Evolutionary conservation across 2,888 invertebrate genomes (phyloP).

Genomic region (Phalangium opilio): DNA sequence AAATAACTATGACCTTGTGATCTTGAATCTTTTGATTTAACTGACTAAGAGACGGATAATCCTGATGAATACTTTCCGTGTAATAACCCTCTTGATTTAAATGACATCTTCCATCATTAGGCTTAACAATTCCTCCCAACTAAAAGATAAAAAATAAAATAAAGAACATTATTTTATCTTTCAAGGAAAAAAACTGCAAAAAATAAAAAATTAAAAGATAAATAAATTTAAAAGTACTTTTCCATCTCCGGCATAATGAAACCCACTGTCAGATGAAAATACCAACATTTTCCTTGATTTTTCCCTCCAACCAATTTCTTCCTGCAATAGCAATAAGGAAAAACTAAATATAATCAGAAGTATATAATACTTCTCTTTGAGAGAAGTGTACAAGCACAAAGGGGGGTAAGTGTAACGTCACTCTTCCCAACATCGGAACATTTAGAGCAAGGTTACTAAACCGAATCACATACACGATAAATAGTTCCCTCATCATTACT

Average conservation of each 20-base stretch:
- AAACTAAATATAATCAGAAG: too few relatives aligned
- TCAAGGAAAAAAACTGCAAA: neutral
- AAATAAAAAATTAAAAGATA: neutral
- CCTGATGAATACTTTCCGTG: constrained; percentile 67
- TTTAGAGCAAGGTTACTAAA: too few relatives aligned
- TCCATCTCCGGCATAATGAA: constrained; percentile 2
- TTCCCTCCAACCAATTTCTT: constrained; percentile 86
- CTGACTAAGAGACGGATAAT: constrained; percentile 67
- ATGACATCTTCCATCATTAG: constrained; percentile 84
- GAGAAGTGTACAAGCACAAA: too few relatives aligned
- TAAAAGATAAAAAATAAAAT: constrained; percentile 26
- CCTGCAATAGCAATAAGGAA: constrained; percentile 28
- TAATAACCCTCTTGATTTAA: constrained; percentile 53
- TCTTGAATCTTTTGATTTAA: constrained; percentile 52
- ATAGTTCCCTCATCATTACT: too few relatives aligned
- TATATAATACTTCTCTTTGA: too few relatives aligned
- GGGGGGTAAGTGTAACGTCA: too few relatives aligned
- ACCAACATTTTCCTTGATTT: constrained; percentile 82
- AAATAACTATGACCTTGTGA: constrained; percentile 90
- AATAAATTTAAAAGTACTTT: neutral
- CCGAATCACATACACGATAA: too few relatives aligned
- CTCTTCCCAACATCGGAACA: too few relatives aligned
- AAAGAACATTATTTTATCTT: neutral
- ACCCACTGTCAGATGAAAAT: constrained; percentile 96
- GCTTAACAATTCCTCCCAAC: constrained; percentile 80